These are phyloP conservation scores for cattle (Bos taurus) DNA, from an alignment of 2,113 vertebrate species.

Conservation along the genomic window ARS-UCD2.0 NC_037338.1:57275001-57275500, in stretches of 20 bases:
- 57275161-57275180: background rate
- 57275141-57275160: background rate
- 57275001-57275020: background rate
- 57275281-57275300: background rate
- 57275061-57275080: accelerated
- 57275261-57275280: background rate
- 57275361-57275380: background rate
- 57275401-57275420: background rate
- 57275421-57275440: background rate
- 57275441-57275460: background rate
- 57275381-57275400: background rate
- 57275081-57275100: background rate
- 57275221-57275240: background rate
- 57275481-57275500: background rate
- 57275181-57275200: background rate
- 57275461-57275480: background rate
- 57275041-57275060: background rate
- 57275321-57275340: background rate
- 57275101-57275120: background rate
- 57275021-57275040: background rate
- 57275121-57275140: background rate
- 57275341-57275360: background rate
- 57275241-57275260: background rate
- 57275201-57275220: background rate
- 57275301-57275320: background rate